Evolutionary conservation across 2,797 vertebrate genomes (phyloP), one percentile per base, ranked within the genome.

Genomic region (Esox lucius): DNA sequence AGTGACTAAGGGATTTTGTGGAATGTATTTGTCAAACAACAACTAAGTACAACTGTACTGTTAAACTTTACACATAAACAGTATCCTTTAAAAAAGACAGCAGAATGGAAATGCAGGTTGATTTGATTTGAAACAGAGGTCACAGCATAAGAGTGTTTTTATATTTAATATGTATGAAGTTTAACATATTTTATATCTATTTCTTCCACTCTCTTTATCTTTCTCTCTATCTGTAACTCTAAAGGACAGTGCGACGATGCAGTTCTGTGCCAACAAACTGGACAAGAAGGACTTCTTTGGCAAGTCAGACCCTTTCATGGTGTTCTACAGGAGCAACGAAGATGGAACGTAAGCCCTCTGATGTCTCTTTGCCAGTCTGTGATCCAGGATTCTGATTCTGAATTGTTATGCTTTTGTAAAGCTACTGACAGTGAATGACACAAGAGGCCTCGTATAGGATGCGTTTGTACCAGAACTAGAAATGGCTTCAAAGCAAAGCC

Each of bases 261-360:
- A 98, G 92, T 97, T 98, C 88, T 98, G 97, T 13, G 97, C 96
- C 92, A 97, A 97, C 91, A 98, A 98, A 81, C 90, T 98, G 91
- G 97, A 98, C 91, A 98, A 98, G 93, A 98, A 98, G 81, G 97
- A 98, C 78, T 98, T 98, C 86, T 98, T 98, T 0, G 97, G 97
- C 72, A 98, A 98, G 86, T 98, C 97, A 0, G 97, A 98, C 82
- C 97, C 97, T 17, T 98, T 98, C 92, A 91, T 98, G 95, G 97
- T 98, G 61, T 98, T 98, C 88, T 98, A 95, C 90, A 91, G 97
- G 85, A 98, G 96, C 90, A 98, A 98, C 0, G 97, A 98, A 84
- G 97, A 98, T 0, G 97, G 97, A 82, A 98, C 96, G 97, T 98
- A 89, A 96, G 97, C 86, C 49, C 48, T 61, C 3, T 13, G 8